Base-by-base conservation (phyloP, 2,888 invertebrate genomes). In the Cataglyphis altisquamis region DNA sequence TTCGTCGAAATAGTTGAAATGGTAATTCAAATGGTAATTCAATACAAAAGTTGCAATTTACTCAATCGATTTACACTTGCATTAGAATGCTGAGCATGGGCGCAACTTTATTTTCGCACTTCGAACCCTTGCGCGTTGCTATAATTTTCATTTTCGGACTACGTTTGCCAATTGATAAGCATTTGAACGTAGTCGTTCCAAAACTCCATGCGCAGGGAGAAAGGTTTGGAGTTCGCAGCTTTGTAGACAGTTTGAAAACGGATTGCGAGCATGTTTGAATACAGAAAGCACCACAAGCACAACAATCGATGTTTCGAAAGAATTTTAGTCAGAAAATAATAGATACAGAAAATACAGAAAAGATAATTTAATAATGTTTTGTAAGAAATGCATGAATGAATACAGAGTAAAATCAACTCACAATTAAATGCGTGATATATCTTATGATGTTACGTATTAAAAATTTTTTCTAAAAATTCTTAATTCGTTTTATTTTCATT, bases 91-190 rank as follows among this genome's bases (percentile, higher is more conserved):
- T 12, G 36, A 15, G 29, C 29, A 60, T 3, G 9, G 36, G n/a
- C 6, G 15, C n/a, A 21, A 41, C 67, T 55, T 77, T 55, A 41
- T 68, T 77, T 64, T 68, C n/a, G 5, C 29, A 9, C 18, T 39
- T 41, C 25, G 68, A 57, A 6, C 5, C 41, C 9, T 39, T 39
- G 25, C 25, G 5, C 21, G 9, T 45, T 45, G 25, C 68, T 68
- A 55, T 39, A n/a, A 29, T 77, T 77, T 77, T 68, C 68, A 67
- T 41, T 77, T 68, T 41, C 29, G 29, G 6, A 41, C 29, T 55
- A 29, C 15, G 77, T 29, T 21, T n/a, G 21, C 39, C 55, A 68
- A 68, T 77, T 68, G 70, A 77, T 77, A 68, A 68, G 55, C 39
- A 41, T 77, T 77, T 57, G 39, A 68, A 52, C 70, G 48, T 39